Base-by-base conservation (phyloP, 2,888 invertebrate genomes). In the Incurvaria masculella region DNA sequence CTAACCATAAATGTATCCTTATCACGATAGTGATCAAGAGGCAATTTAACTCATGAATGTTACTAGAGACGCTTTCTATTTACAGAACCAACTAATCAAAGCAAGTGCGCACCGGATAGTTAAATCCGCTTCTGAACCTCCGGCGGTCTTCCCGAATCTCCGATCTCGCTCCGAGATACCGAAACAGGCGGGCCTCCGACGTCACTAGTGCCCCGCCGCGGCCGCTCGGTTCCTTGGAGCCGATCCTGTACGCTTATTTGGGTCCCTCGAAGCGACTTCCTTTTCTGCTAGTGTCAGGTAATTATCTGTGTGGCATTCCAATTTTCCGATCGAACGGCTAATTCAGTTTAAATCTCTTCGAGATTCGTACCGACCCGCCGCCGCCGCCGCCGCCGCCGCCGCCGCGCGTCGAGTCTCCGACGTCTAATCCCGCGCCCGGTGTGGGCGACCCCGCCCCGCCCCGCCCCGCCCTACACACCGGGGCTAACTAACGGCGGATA, bases 201-300 rank as follows among this genome's bases (percentile, higher is more conserved):
- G n/a, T n/a, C n/a, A n/a, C n/a, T n/a, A n/a, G n/a, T n/a, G n/a
- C n/a, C n/a, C n/a, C n/a, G n/a, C n/a, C n/a, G n/a, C n/a, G n/a
- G n/a, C n/a, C 23, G 23, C 4, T 23, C 23, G 5, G 6, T 10
- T 6, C 23, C 23, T 10, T 10, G 23, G 48, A 16, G 33, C 43
- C 20, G 47, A 42, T 44, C 39, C 61, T 64, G 65, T 59, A 70
- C 75, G 73, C 67, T 71, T 74, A 76, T 76, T 75, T 75, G 74
- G 75, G 75, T 75, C 72, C 69, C 69, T 69, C 72, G 68, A 65
- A 69, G 68, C 65, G 72, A 70, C 68, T 73, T 74, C 75, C 74
- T 78, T 72, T 72, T 69, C 76, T 78, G 78, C 76, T 76, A 76
- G 76, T 78, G 78, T 78, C 78, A 78, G 76, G 74, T 78, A 78